These are phyloP conservation scores for Ericerus pela DNA, from an alignment of 1,140 invertebrate genomes.

Conservation along the genomic window DNA sequence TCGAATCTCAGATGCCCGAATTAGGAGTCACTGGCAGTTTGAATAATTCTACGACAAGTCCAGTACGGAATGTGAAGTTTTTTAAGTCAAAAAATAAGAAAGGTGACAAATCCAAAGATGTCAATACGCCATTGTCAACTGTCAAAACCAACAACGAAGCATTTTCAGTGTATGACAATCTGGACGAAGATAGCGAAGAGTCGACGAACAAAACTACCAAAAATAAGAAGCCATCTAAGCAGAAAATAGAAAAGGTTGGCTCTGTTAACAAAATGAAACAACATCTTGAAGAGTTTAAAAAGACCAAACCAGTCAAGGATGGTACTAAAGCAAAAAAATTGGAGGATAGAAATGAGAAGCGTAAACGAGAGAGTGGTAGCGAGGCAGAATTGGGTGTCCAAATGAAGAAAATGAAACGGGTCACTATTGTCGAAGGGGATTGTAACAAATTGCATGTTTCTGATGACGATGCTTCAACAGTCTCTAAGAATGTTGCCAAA, in stretches of 20 bases:
- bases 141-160: neutral
- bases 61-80: constrained; percentile 10
- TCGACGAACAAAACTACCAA: constrained; percentile 9
- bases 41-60: constrained; percentile 4
- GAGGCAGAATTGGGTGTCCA: neutral
- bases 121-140: constrained; percentile 15
- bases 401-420: neutral
- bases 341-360: neutral
- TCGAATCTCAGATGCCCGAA: constrained; percentile 5
- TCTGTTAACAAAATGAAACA: constrained; percentile 13
- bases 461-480: no score
- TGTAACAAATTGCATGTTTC: neutral
- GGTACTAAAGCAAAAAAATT: neutral
- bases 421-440: neutral
- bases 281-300: neutral
- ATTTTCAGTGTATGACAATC: constrained; percentile 1
- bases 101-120: constrained; percentile 18
- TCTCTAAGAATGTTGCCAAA: neutral
- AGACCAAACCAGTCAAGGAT: neutral
- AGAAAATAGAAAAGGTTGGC: neutral
- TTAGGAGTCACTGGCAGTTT: neutral
- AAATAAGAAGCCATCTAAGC: constrained; percentile 4
- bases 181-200: constrained; percentile 14
- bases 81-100: constrained; percentile 15
- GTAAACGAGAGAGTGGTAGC: neutral